Base-by-base conservation (phyloP, 1,140 invertebrate genomes). In the Leguminivora glycinivorella region DNA sequence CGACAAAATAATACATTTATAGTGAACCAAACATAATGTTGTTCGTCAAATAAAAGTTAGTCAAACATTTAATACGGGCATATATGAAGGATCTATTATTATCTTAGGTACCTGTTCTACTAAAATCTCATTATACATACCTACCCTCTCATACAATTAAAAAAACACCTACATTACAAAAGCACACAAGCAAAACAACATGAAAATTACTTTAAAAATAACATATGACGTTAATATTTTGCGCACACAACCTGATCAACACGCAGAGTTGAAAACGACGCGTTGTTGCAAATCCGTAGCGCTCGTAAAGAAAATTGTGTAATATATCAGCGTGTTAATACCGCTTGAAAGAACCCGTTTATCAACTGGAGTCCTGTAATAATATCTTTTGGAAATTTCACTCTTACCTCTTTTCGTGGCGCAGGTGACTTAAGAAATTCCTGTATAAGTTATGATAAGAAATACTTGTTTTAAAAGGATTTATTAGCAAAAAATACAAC, bases 261-360 rank as follows among this genome's bases (percentile, higher is more conserved):
- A 24, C 31, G 25, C 31, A 4, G 26, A 14, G 38, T 12, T 17
- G 29, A 72, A 75, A 75, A 67, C 70, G 76, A 58, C 71, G 68
- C 79, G 76, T 78, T 72, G 72, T 75, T 73, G 80, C 81, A 86
- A 85, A 85, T 85, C 79, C 79, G 75, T 81, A 83, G 78, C 75
- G 74, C 78, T 81, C 83, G 83, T 83, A 83, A 84, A 87, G 83
- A 88, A 88, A 85, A 86, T 84, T 88, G 82, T 84, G 74, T 74
- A 81, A 82, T 83, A 86, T 85, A 83, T 88, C 84, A 84, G 76
- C 60, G 80, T 75, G 78, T 86, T 86, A 86, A 82, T 84, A 80
- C 77, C 76, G 74, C 71, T 76, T 74, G 75, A 79, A 77, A 73
- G 76, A 58, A 69, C 71, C 77, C 81, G 82, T 86, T 85, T 83